phyloP scores from a whole-genome alignment of 2,888 invertebrate species.

The Xylophagus ater region DNA sequence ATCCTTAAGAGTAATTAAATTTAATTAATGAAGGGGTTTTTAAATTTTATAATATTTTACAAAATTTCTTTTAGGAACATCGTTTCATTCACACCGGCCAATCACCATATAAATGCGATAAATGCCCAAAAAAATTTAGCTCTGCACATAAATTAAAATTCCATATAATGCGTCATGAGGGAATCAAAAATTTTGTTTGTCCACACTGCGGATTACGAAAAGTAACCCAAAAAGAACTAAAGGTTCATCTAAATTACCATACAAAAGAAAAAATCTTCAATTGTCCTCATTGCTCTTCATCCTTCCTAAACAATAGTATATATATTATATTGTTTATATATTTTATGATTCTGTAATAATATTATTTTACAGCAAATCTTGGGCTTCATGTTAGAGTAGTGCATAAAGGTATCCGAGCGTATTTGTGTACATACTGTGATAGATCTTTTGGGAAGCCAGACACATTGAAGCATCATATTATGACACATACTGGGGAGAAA shows the following conservation, averaged over 20 bases:
- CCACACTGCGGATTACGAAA: constrained; percentile 11
- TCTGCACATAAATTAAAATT: constrained; percentile 14
- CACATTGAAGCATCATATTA: constrained; percentile 9
- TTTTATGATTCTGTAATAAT: neutral
- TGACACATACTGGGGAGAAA: constrained; percentile 11
- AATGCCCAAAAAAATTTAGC: constrained; percentile 7
- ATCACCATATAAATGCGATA: no score
- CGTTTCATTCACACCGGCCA: constrained; percentile 5
- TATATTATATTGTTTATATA: neutral
- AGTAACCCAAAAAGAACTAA: constrained; percentile 8
- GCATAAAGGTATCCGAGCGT: constrained; percentile 8
- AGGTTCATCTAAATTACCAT: no score
- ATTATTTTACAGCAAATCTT: no score
- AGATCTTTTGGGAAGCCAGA: constrained; percentile 8
- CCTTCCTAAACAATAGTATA: constrained; percentile 6
- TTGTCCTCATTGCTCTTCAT: constrained; percentile 2
- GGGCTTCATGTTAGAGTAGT: constrained; percentile 4
- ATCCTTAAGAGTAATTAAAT: constrained; percentile 8
- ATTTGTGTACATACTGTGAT: constrained; percentile 5
- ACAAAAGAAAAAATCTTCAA: constrained; percentile 6
- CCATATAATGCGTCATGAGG: constrained; percentile 12
- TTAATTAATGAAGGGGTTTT: neutral
- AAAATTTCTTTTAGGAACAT: constrained; percentile 3
- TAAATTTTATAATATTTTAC: neutral
- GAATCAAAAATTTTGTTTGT: constrained; percentile 16